Evolutionary conservation across 2,113 vertebrate species (phyloP), one percentile per base, ranked within the genome.

Genomic region (Hippocampus zosterae): DNA sequence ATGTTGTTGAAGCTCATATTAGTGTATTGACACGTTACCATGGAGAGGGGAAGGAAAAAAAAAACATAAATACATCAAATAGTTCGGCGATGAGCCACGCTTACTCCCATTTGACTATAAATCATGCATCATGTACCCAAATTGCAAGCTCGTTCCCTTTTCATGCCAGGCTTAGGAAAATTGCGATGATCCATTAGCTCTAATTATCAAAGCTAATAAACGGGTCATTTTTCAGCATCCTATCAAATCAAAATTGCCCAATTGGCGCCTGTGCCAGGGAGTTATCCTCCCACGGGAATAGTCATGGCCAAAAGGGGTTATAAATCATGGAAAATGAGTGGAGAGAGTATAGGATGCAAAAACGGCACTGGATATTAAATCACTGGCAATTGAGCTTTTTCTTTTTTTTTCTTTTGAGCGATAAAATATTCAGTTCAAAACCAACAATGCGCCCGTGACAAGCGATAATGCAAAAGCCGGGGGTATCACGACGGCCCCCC

Each of bases 291-390:
- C 85, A 1, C 8, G 78, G 85, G 87, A 88, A 86, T 88, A 65
- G 80, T 85, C 87, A 72, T 68, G 73, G 81, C 72, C 79, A 85
- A 80, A 82, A 87, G 84, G 66, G 81, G 85, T 85, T 87, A 88
- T 88, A 91, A 91, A 91, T 91, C 88, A 91, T 79, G 83, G 82
- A 91, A 65, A 91, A 89, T 88, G 87, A 82, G 71, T 86, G 86
- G 86, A 88, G 78, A 80, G 85, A 88, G 83, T 87, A 85, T 69
- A 82, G 83, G 86, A 84, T 57, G 84, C 76, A 85, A 46, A 46
- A 65, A 79, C 87, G 81, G 68, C 84, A 75, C 82, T 86, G 72
- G 62, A 72, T 85, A 82, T 78, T 87, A 84, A 87, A 90, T 87
- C 84, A 87, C 88, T 82, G 78, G 87, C 81, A 88, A 79, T 69